phyloP scores from a whole-genome alignment of 2,113 vertebrate species.

The Pachycephala philippinensis region DNA sequence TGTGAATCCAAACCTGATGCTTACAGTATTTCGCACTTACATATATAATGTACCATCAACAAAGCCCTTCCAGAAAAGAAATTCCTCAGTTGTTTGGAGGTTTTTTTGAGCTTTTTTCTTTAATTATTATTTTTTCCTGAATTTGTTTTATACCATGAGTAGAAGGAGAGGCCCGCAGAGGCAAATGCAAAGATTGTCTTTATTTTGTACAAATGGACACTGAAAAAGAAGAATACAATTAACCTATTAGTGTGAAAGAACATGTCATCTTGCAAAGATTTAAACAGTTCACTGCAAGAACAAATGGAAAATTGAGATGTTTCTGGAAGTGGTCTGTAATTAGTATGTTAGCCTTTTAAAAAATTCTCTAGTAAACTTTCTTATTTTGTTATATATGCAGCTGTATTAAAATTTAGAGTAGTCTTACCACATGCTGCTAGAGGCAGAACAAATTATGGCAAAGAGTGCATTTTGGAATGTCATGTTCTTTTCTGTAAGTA shows the following conservation, averaged over 20 bases:
- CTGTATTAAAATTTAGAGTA: constrained; percentile 4
- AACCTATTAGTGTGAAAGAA: neutral
- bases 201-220: neutral
- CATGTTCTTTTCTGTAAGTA: constrained; percentile 60
- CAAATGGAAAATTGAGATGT: neutral
- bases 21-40: neutral
- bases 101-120: neutral
- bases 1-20: neutral
- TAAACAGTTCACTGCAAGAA: neutral
- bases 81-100: neutral
- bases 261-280: neutral
- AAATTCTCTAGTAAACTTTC: neutral
- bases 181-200: neutral
- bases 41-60: neutral
- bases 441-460: constrained; percentile 36
- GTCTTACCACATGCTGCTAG: constrained; percentile 8
- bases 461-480: constrained; percentile 53
- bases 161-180: neutral
- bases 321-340: neutral
- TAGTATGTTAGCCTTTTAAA: neutral
- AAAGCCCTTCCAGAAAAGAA: neutral
- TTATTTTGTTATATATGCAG: neutral
- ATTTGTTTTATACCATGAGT: neutral
- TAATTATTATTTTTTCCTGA: neutral
- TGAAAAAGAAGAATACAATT: neutral